Base-by-base conservation (phyloP, 2,888 invertebrate genomes). In the Mimumesa dahlbomi region DNA sequence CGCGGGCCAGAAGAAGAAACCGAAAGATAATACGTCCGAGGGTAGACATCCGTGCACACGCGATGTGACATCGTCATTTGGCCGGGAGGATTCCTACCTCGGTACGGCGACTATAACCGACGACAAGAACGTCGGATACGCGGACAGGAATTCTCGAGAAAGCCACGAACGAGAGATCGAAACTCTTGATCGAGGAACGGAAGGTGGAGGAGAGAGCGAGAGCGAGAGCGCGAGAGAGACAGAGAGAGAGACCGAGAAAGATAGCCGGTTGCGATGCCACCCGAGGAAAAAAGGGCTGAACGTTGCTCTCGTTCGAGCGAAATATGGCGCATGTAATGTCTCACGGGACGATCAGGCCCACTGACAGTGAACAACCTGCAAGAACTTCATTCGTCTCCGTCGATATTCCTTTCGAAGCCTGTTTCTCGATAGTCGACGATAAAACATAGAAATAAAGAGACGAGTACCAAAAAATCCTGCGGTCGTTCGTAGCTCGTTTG, bases 41-140 rank as follows among this genome's bases (percentile, higher is more conserved):
- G n/a, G n/a, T n/a, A n/a, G n/a, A 56, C 62, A 59, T 50, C 29
- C 58, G 71, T 42, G 73, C 61, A 65, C n/a, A n/a, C n/a, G n/a
- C n/a, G 66, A 72, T 74, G 77, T 80, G 81, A 80, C 79, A 79
- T 79, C 79, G 79, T 79, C 77, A 79, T 79, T 79, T 79, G 79
- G 80, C 70, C 69, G n/a, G n/a, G 68, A 70, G 74, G 62, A 77
- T 79, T 79, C 77, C 70, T 65, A 36, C 50, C 59, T 64, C 42
- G 69, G 29, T 43, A 53, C 49, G 69, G 59, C 74, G 67, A 68
- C 71, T 69, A 52, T 69, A 74, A 74, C 63, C 76, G 64, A 52
- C 49, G 66, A 57, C 65, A 76, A 74, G 77, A 79, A 79, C 74
- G 71, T 43, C 61, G 50, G 66, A 62, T 73, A 69, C 64, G 68